Evolutionary conservation across 2,797 vertebrate genomes (phyloP), one percentile per base, ranked within the genome.

Genomic region (Thaleichthys pacificus): DNA sequence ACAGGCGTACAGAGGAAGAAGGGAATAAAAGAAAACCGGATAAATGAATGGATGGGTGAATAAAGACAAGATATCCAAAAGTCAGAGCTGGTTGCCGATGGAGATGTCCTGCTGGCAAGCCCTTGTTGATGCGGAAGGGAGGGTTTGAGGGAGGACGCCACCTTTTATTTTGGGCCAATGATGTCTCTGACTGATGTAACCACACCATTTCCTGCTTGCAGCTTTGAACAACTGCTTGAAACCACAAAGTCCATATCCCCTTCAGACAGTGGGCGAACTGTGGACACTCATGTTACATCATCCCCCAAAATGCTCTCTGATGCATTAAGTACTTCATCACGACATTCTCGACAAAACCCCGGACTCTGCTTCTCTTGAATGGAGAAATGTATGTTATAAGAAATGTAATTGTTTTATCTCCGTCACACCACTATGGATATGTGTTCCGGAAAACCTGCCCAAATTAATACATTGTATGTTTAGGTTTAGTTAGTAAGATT

Each of bases 391-490:
- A 47, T 47, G 22, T 26, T 24, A 51, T 19, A 67, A 47, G 5
- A 22, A 22, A 21, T 21, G 4, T 61, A 28, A 61, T 26, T 15
- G 51, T 24, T 49, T 14, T 12, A 51, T 28, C 57, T 21, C 57
- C 24, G 80, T 78, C 82, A 79, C 85, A 85, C 68, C 82, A 78
- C 82, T 73, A 72, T 62, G 61, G 28, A 73, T 80, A 84, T 83
- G 78, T 84, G 82, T 72, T 69, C 28, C 84, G 74, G 86, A 80
- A 85, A 88, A 83, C 83, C 80, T 86, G 69, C 80, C 75, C 87
- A 70, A 88, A 74, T 86, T 79, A 83, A 83, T 80, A 83, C 66
- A 64, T 66, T 64, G 28, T 49, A 77, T 83, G 71, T 87, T 82
- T 88, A 89, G 84, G 78, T 87, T 80, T 91, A 91, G 88, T 57